Percentiles rank a stretch among this genome's conserved stretches.
Conservation (phyloP, 2,888 invertebrate species). For the Diadegma fenestrale region DNA sequence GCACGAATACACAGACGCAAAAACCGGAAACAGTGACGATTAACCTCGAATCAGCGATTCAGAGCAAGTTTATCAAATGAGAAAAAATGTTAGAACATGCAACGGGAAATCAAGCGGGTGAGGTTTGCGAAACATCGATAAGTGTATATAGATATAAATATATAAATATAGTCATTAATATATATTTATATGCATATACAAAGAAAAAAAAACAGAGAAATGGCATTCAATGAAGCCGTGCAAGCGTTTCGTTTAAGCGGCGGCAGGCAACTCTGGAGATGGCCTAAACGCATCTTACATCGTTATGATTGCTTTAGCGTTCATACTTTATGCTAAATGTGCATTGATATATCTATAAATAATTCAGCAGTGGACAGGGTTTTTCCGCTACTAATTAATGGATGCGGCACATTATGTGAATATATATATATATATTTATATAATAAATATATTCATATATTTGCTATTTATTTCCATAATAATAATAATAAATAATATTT, state of each 20-base stretch:
- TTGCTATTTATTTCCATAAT: slow-evolving; percentile 51
- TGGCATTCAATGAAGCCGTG: slow-evolving; percentile 39
- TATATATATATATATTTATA: slow-evolving; percentile 60
- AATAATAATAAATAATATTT: slow-evolving; percentile 40
- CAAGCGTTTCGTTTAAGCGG: slow-evolving; percentile 65
- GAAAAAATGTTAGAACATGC: not conserved
- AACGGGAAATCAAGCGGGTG: not conserved
- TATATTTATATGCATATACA: not conserved
- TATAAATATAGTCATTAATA: not conserved
- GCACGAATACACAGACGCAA: not conserved
- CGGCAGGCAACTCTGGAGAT: slow-evolving; percentile 85
- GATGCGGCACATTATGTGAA: slow-evolving; percentile 65
- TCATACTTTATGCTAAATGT: slow-evolving; percentile 77
- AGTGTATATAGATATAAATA: not conserved
- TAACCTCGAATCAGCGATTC: not conserved
- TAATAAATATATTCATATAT: slow-evolving; percentile 52
- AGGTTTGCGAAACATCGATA: slow-evolving; percentile 17
- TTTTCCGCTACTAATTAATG: slow-evolving; percentile 73
- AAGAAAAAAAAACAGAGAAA: slow-evolving; percentile 33
- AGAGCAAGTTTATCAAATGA: not conserved
- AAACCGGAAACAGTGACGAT: not conserved
- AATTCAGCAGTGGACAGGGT: slow-evolving; percentile 67
- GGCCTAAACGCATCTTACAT: slow-evolving; percentile 83
- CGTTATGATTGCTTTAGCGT: slow-evolving; percentile 80
- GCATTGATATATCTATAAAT: slow-evolving; percentile 72